Conservation (phyloP, 2,797 vertebrate genomes). For the Crotalus adamanteus region DNA sequence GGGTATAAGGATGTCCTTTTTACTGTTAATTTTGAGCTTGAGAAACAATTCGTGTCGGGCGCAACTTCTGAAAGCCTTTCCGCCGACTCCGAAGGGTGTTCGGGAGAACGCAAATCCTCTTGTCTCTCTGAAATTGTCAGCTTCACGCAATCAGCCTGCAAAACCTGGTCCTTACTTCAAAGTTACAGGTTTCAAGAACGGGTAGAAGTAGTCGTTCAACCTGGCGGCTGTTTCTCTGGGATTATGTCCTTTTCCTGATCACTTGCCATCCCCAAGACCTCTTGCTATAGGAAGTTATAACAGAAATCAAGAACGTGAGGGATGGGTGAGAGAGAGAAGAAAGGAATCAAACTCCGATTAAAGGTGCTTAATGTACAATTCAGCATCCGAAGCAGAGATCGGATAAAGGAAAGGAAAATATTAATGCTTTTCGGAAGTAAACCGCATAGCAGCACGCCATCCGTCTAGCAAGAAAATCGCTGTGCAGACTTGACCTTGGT, state of each 20-base stretch:
- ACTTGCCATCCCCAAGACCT: constrained; percentile 39
- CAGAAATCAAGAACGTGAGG: constrained; percentile 13
- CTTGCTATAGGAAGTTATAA: constrained; percentile 31
- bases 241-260: constrained; percentile 36
- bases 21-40: too few relatives aligned
- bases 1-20: background rate
- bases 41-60: too few relatives aligned
- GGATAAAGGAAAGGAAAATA: constrained; percentile 67
- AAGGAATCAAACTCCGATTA: background rate
- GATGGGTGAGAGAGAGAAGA: background rate
- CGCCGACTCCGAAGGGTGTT: constrained; percentile 50
- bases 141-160: background rate
- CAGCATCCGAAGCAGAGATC: constrained; percentile 57
- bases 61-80: constrained; percentile 27
- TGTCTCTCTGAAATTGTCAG: background rate
- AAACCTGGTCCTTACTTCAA: background rate
- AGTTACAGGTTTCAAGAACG: background rate
- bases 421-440: constrained; percentile 73
- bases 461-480: constrained; percentile 76
- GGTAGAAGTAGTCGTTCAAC: background rate
- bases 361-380: constrained; percentile 18
- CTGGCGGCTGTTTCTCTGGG: constrained; percentile 39
- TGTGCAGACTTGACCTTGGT: constrained; percentile 71
- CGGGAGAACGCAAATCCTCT: background rate
- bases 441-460: constrained; percentile 76